Base-by-base conservation (phyloP, 2,888 invertebrate genomes). In the Alitta virens region DNA sequence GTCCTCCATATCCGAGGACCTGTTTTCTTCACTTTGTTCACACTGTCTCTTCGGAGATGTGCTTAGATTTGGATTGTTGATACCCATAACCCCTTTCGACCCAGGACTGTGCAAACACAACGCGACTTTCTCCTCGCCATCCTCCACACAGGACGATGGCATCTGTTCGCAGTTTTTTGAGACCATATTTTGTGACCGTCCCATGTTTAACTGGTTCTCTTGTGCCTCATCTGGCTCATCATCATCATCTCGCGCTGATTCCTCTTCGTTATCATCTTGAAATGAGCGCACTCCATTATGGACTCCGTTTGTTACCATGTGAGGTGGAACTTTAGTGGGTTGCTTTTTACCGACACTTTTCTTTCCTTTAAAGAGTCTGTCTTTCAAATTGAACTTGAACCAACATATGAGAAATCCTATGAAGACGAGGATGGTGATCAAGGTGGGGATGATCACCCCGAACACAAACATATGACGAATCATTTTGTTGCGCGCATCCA, bases 371-470 rank as follows among this genome's bases (percentile, higher is more conserved):
- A 57, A 54, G 51, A 63, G 42, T 14, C 57, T 42, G 25, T 63
- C 56, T 2, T 53, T 54, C 24, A 63, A 40, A 60, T 60, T 65
- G 56, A 72, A 71, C 63, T 72, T 75, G 67, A 72, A 74, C 74
- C 74, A 75, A 61, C 78, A 79, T 63, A 73, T 69, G 58, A 78
- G 73, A 67, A 79, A 79, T 21, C 75, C 68, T 16, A 74, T 66
- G 63, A 79, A 78, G 43, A 78, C 70, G 12, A 71, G 67, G 58
- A 79, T 66, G 50, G 78, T 78, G 40, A 78, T 72, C 49, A 75
- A 60, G 25, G 77, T 74, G 21, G 79, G 79, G 56, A 78, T 68
- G 43, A 79, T 65, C 50, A 79, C 75, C 52, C 79, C 79, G 50
- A 78, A 71, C 66, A 76, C 74, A 66, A 79, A 79, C 62, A 78